Evolutionary conservation across 2,888 invertebrate genomes (phyloP), one percentile per base, ranked within the genome.

Genomic region (Mimachlamys varia): DNA sequence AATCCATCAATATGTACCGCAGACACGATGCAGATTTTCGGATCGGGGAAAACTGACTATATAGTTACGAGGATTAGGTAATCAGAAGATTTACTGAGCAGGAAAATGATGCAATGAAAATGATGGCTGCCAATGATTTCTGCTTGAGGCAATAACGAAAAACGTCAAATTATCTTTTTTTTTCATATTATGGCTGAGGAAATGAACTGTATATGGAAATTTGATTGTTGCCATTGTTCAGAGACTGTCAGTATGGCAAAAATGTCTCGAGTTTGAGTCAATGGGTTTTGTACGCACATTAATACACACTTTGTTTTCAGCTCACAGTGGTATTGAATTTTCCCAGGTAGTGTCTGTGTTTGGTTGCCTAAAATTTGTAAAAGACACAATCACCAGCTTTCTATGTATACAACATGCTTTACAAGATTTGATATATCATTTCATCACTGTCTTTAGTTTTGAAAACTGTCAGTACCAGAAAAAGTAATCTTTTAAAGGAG

Each of bases 141-240:
- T 76, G 22, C 76, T 76, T 0, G 33, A 76, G 76, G 76, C 27
- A 76, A 27, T 76, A 76, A 76, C 27, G 76, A 76, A 76, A 76
- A 76, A 76, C 27, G 76, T 33, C 76, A 76, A 33, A 76, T 76
- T 76, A 76, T 76, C 76, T 15, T 27, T 76, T 76, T n/a, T 22
- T 76, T 27, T 58, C 13, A 22, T 76, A 27, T 76, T 76, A 76
- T 76, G 13, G 33, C 33, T 27, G 76, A 76, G 27, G 76, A 33
- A 33, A 76, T 76, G 76, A 76, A 76, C 76, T 76, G 76, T 76
- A 76, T 76, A 76, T 76, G 76, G 76, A 76, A 76, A 76, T 76
- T 76, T 76, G 76, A 76, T 76, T n/a, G 76, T 58, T 58, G 58
- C 7, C 22, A 58, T 58, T 19, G 58, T 58, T 22, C 58, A 58